Evolutionary conservation across 1,140 invertebrate genomes (phyloP).

Genomic region (Papilio xuthus): DNA sequence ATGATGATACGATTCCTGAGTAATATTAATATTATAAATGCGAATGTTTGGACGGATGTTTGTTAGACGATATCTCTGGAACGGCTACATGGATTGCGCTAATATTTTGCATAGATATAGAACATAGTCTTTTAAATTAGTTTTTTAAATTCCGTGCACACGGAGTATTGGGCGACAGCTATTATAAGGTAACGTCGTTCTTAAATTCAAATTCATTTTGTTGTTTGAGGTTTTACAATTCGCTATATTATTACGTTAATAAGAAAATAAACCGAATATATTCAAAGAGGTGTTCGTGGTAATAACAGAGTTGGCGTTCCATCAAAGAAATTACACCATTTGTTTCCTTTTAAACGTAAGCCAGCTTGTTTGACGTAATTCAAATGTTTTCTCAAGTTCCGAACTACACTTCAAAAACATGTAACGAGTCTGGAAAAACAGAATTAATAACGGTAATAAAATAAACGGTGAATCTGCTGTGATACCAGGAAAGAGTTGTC

Average conservation of each 20-base stretch:
- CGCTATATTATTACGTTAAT: neutral
- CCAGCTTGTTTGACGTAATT: slow-evolving; percentile 28
- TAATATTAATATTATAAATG: too few relatives aligned
- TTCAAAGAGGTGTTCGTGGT: slow-evolving; percentile 12
- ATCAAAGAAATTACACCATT: slow-evolving; percentile 36
- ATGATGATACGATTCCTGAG: too few relatives aligned
- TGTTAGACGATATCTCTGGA: neutral
- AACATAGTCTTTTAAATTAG: too few relatives aligned
- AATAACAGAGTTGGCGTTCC: slow-evolving; percentile 31
- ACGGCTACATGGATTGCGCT: neutral
- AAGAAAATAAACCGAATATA: slow-evolving; percentile 27
- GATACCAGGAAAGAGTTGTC: neutral
- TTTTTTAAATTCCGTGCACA: too few relatives aligned
- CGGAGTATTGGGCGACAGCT: too few relatives aligned
- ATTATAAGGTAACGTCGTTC: too few relatives aligned
- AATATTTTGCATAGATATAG: too few relatives aligned
- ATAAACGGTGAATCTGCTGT: neutral
- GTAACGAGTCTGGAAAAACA: neutral
- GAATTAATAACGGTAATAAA: neutral
- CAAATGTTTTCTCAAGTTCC: slow-evolving; percentile 14
- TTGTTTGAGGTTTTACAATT: neutral
- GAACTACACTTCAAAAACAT: slow-evolving; percentile 2
- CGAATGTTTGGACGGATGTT: slow-evolving; percentile 33
- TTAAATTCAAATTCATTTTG: neutral
- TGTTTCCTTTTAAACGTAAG: slow-evolving; percentile 25